Conservation (phyloP, 2,113 vertebrate genomes). For the Murina feae region DNA sequence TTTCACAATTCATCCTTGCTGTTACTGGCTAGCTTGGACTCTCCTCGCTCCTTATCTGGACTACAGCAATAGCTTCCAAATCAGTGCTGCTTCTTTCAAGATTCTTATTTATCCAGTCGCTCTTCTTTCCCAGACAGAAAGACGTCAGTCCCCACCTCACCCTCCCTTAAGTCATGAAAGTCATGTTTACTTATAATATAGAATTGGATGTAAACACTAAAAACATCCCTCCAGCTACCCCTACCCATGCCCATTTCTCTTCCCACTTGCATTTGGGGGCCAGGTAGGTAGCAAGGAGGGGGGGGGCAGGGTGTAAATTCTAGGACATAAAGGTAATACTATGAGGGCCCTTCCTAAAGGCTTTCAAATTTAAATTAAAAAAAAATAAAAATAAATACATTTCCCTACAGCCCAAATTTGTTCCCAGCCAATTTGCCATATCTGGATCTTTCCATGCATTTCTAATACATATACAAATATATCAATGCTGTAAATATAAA, state of each 20-base stretch:
- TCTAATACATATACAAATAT: neutral
- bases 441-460: neutral
- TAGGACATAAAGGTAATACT: neutral
- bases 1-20: neutral
- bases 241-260: neutral
- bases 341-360: neutral
- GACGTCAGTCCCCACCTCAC: neutral
- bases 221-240: neutral
- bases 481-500: neutral
- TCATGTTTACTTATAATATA: neutral
- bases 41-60: neutral
- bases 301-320: neutral
- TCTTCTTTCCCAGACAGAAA: neutral
- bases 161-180: neutral
- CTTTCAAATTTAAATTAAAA: constrained; percentile 27
- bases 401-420: neutral
- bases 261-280: neutral
- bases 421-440: neutral
- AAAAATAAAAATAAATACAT: neutral
- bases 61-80: neutral
- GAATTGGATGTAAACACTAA: neutral
- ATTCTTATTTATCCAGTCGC: neutral
- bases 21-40: neutral
- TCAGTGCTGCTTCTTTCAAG: neutral
- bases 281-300: neutral